These are phyloP conservation scores for Hypanus sabinus DNA, from an alignment of 2,113 vertebrate species.

Conservation along the genomic window DNA sequence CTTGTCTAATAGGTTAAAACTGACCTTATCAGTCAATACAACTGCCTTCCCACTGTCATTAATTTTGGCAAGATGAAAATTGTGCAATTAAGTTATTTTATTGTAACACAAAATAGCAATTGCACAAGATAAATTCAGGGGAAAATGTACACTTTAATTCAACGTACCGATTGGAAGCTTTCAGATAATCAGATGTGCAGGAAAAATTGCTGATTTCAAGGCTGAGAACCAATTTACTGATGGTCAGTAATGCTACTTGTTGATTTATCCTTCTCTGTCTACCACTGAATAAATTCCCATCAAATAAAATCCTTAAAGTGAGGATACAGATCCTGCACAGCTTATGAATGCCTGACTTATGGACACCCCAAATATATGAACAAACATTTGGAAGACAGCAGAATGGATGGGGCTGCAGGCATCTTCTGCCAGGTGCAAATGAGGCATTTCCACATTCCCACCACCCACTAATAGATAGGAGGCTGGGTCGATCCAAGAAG, in stretches of 20 bases:
- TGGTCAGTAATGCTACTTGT: background rate
- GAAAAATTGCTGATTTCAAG: background rate
- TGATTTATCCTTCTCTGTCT: background rate
- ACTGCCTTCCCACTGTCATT: background rate
- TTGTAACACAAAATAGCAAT: background rate
- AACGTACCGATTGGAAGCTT: too few species aligned
- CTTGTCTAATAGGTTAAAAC: too few species aligned
- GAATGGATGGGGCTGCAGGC: too few species aligned
- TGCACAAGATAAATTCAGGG: background rate
- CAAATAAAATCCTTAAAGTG: background rate
- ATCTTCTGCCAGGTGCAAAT: too few species aligned
- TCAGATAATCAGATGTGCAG: background rate
- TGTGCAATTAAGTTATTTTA: background rate
- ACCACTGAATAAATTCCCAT: background rate
- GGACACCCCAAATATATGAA: too few species aligned
- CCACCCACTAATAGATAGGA: too few species aligned
- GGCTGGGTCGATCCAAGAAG: too few species aligned
- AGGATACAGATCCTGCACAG: background rate
- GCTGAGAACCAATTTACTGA: background rate
- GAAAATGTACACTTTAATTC: background rate
- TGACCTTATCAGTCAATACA: background rate
- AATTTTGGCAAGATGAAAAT: background rate
- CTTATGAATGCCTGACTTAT: too few species aligned
- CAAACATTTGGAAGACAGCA: too few species aligned
- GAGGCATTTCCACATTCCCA: too few species aligned